Percentiles rank a stretch among this genome's conserved stretches.
Evolutionary conservation across 2,888 invertebrate genomes (phyloP).

Genomic region (Laothoe populi): DNA sequence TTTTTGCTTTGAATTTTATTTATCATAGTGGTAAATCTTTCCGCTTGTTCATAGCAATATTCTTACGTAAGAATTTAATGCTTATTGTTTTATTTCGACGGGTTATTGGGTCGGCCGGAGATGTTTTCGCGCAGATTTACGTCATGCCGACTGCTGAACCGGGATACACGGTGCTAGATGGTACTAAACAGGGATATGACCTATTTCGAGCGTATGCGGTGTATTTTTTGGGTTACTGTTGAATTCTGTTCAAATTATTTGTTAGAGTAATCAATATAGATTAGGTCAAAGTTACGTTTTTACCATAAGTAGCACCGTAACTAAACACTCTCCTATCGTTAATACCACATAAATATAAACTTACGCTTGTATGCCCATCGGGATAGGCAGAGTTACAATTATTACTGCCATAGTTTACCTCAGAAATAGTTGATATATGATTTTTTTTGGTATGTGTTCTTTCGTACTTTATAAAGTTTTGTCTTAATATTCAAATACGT

Average conservation of each 20-base stretch:
- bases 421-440: too few relatives aligned
- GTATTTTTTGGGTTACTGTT: constrained; percentile 45
- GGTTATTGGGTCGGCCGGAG: constrained; percentile 31
- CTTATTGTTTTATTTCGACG: constrained; percentile 31
- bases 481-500: too few relatives aligned
- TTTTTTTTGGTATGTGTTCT: too few relatives aligned
- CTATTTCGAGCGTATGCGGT: constrained; percentile 67
- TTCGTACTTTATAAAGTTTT: too few relatives aligned
- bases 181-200: constrained; percentile 74
- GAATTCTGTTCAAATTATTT: constrained; percentile 45
- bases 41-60: constrained; percentile 28
- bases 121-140: constrained; percentile 71
- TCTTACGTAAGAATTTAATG: constrained; percentile 30
- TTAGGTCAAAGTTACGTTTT: not conserved
- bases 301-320: not conserved
- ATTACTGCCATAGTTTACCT: too few relatives aligned
- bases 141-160: constrained; percentile 41
- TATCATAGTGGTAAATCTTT: constrained; percentile 21
- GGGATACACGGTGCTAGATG: constrained; percentile 61
- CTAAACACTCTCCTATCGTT: too few relatives aligned
- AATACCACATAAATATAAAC: too few relatives aligned
- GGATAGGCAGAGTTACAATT: too few relatives aligned
- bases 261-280: constrained; percentile 19
- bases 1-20: constrained; percentile 32
- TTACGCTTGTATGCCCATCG: too few relatives aligned